Base-by-base conservation (phyloP, 2,113 vertebrate species). In the Notarius lentiginosus region DNA sequence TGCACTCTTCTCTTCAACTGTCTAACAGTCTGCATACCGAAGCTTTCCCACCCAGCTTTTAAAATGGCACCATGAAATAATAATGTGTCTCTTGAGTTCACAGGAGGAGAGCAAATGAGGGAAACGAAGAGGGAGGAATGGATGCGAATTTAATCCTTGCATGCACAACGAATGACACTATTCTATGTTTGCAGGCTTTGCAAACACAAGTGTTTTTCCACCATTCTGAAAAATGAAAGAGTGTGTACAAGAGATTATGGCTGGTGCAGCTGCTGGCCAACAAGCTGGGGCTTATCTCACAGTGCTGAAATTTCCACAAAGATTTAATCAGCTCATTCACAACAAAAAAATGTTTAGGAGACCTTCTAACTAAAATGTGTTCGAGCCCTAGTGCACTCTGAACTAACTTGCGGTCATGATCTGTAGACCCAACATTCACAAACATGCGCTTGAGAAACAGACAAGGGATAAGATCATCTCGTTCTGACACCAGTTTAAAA, bases 21-120 rank as follows among this genome's bases (percentile, higher is more conserved):
- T 85, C 87, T 86, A 77, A 85, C 73, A 86, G 88, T 51, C 51
- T 84, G 82, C 79, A 79, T 89, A 87, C 85, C 49, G 1, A n/a
- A 63, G 61, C 66, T 66, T 86, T 89, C 83, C 84, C 86, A 88
- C 79, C 82, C 82, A 88, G 86, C 82, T 77, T 90, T 88, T 80
- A 81, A 90, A 91, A 88, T 72, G 82, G 84, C 86, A 86, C 86
- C 72, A 88, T 88, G 68, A 91, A 91, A 91, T 86, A 91, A 82
- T 84, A 89, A 88, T 85, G 76, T 68, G 15, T 80, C 51, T 88
- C 88, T 65, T 27, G 72, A 86, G 76, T 65, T 83, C 61, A 27
- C 47, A 18, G 7, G 49, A 24, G 47, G 55, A 79, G 55, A 79
- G 55, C 34, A 75, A 82, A 56, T n/a, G 18, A 72, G 68, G 77